These are phyloP conservation scores for Rotaria sp. DNA, from an alignment of 2,888 invertebrate species.

Conservation along the genomic window DNA sequence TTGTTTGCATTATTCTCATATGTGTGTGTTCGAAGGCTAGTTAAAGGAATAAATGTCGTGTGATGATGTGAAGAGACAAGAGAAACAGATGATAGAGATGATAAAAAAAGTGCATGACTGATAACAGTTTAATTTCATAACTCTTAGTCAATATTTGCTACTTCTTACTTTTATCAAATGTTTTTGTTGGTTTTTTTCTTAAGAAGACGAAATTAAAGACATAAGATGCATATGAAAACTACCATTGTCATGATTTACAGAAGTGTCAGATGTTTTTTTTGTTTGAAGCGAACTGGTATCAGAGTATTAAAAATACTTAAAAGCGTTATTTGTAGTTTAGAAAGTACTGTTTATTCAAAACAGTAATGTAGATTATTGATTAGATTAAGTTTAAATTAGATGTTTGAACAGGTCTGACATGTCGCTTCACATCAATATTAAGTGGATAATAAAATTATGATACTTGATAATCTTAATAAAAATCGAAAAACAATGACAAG, in stretches of 20 bases:
- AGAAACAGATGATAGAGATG: neutral
- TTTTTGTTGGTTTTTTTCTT: neutral
- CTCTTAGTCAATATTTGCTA: neutral
- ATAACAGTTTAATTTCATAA: neutral
- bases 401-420: too few relatives aligned
- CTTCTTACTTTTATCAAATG: neutral
- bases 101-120: neutral
- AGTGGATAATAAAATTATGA: too few relatives aligned
- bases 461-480: too few relatives aligned
- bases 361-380: too few relatives aligned
- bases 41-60: neutral
- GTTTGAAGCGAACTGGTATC: too few relatives aligned
- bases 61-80: neutral
- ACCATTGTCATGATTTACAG: neutral
- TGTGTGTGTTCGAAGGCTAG: neutral
- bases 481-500: too few relatives aligned
- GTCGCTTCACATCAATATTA: too few relatives aligned
- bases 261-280: neutral
- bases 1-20: neutral
- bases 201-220: neutral
- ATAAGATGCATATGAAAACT: neutral
- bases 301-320: too few relatives aligned
- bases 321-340: too few relatives aligned
- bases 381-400: too few relatives aligned
- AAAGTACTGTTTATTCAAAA: too few relatives aligned